Conservation (phyloP, 2,888 invertebrate species). For the Aphidoletes aphidimyza region DNA sequence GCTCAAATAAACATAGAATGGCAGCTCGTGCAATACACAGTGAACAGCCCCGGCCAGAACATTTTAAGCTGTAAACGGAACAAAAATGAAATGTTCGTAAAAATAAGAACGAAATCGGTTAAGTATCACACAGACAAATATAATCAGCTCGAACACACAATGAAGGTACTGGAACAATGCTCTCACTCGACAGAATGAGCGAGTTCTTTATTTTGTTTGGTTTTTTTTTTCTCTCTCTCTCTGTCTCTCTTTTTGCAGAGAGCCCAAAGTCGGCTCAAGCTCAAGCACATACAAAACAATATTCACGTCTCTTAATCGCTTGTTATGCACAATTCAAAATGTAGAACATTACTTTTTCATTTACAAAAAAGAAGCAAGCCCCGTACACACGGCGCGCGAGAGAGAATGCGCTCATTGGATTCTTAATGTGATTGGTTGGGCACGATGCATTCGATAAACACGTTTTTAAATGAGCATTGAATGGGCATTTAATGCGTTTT, state of each 20-base stretch:
- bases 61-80: conserved; percentile 6
- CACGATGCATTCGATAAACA: conserved; percentile 53
- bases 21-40: neutral
- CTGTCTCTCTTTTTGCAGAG: no score
- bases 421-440: conserved; percentile 5
- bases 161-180: neutral
- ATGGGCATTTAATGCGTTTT: conserved; percentile 50
- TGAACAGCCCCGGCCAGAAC: neutral
- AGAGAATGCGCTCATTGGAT: neutral
- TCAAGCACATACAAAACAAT: conserved; percentile 32
- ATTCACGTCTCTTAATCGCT: conserved; percentile 45
- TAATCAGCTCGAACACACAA: neutral
- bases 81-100: neutral
- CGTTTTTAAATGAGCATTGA: conserved; percentile 47
- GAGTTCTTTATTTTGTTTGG: no score
- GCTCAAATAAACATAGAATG: neutral
- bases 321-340: conserved; percentile 39
- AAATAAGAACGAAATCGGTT: conserved; percentile 7
- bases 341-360: conserved; percentile 47
- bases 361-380: neutral
- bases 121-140: conserved; percentile 26
- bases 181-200: neutral
- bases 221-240: neutral
- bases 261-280: neutral
- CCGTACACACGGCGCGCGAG: neutral